These are phyloP conservation scores for Labeo catla DNA, from an alignment of 2,113 vertebrate species.

Conservation along the genomic window DNA sequence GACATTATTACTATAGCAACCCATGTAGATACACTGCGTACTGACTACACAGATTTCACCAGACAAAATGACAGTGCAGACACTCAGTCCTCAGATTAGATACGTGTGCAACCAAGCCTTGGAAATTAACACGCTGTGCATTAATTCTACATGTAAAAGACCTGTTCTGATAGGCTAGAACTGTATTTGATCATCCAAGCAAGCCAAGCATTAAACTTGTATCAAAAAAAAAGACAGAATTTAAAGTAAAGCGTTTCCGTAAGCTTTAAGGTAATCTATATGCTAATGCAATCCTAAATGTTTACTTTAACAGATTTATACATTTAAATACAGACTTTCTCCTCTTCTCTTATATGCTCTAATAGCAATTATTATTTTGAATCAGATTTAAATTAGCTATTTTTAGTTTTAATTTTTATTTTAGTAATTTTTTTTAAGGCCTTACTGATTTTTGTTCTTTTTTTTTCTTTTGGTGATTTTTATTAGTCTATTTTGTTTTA, in stretches of 20 bases:
- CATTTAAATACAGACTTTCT: background rate
- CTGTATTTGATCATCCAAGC: background rate
- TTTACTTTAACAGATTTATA: background rate
- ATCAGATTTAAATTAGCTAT: background rate
- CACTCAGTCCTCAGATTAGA: background rate
- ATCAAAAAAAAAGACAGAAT: background rate
- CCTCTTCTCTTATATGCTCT: too few species aligned
- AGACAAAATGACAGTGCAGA: background rate
- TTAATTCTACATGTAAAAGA: background rate
- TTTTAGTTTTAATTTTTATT: too few species aligned
- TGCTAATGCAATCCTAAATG: background rate
- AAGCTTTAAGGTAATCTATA: background rate
- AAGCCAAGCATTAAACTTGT: too few species aligned
- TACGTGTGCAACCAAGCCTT: background rate
- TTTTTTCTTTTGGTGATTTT: background rate
- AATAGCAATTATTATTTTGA: too few species aligned
- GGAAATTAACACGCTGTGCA: background rate
- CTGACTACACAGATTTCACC: background rate
- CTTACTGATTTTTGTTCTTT: background rate
- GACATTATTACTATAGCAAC: slow-evolving; percentile 20
- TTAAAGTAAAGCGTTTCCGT: background rate
- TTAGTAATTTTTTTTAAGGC: background rate
- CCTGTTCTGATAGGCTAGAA: background rate
- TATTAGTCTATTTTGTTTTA: background rate
- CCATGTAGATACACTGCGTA: background rate